phyloP scores from a whole-genome alignment of 2,888 invertebrate genomes.

The Trachelus iudaicus region DNA sequence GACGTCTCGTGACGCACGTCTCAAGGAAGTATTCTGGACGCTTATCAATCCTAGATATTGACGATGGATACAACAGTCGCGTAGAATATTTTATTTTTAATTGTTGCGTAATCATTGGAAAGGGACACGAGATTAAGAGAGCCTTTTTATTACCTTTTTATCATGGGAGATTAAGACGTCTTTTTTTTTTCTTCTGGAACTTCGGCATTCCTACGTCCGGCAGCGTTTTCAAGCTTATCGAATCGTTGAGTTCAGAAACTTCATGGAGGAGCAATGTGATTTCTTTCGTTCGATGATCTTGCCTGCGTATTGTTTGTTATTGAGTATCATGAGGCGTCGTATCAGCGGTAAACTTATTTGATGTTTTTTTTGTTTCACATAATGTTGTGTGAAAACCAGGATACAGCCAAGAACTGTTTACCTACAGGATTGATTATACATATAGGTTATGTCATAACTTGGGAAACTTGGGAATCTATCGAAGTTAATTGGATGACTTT shows the following conservation, averaged over 20 bases:
- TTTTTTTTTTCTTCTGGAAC: background rate
- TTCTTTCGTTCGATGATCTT: background rate
- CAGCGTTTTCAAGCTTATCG: background rate
- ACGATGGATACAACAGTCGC: background rate
- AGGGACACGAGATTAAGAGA: background rate
- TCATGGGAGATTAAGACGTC: background rate
- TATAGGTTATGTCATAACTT: background rate
- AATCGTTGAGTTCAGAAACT: background rate
- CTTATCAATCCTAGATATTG: background rate
- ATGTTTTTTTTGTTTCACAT: background rate
- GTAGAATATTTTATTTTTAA: background rate
- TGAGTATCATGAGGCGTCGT: background rate
- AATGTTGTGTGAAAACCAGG: background rate
- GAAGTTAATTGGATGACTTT: background rate
- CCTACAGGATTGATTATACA: background rate
- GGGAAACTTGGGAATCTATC: background rate
- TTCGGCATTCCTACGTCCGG: background rate
- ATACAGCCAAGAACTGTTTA: background rate
- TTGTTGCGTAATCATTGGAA: background rate
- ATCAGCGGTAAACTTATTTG: background rate
- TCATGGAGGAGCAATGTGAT: background rate
- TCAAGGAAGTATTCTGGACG: background rate
- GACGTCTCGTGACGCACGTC: background rate
- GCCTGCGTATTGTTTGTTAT: background rate
- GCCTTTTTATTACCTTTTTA: too few species aligned